phyloP scores from a whole-genome alignment of 2,888 invertebrate species.

The Nymphalis c-album region DNA sequence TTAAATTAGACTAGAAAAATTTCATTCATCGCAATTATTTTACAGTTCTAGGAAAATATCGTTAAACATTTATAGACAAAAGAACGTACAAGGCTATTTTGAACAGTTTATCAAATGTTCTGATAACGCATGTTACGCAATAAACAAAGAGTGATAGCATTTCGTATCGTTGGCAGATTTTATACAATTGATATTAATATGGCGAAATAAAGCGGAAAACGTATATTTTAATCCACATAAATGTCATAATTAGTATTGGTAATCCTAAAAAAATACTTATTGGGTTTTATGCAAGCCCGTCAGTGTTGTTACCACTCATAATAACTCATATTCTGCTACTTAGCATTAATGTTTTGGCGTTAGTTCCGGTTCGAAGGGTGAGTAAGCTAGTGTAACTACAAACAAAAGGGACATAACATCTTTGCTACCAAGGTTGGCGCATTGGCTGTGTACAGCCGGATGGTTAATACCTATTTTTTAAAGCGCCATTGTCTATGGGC shows the following conservation, averaged over 20 bases:
- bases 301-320: no score
- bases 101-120: slow-evolving; percentile 19
- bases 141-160: slow-evolving; percentile 8
- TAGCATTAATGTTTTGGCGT: no score
- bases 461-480: no score
- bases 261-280: neutral
- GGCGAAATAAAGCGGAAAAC: neutral
- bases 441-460: no score
- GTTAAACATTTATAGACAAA: slow-evolving; percentile 11
- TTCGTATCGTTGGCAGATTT: neutral
- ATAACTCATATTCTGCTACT: no score
- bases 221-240: neutral
- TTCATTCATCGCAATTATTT: neutral
- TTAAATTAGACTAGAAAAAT: neutral
- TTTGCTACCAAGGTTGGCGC: no score
- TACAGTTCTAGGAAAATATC: slow-evolving; percentile 3
- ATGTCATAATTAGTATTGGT: neutral
- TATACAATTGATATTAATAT: neutral
- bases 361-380: no score
- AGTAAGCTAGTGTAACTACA: no score
- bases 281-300: no score
- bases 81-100: slow-evolving; percentile 16
- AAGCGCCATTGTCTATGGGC: no score
- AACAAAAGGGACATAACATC: no score
- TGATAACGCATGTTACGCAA: slow-evolving; percentile 15